Evolutionary conservation across 2,888 invertebrate species (phyloP).

Genomic region (Idaea dimidiata): DNA sequence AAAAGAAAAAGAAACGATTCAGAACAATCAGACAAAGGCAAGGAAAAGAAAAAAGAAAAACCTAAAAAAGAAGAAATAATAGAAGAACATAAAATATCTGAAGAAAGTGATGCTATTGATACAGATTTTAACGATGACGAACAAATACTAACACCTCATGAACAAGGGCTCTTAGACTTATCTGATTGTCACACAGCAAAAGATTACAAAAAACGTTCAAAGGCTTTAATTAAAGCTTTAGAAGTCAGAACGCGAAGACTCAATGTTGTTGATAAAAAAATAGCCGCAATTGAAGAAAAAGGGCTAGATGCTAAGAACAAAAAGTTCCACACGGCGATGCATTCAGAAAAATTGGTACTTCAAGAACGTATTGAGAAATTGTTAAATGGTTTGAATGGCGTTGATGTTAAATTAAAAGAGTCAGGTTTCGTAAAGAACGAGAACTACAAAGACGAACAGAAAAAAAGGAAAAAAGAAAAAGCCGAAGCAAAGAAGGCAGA

Average conservation of each 20-base stretch:
- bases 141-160: conserved; percentile 48
- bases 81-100: conserved; percentile 11
- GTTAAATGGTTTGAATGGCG: conserved; percentile 41
- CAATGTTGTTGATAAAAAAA: conserved; percentile 48
- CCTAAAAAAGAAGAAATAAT: conserved; percentile 20
- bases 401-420: conserved; percentile 35
- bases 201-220: conserved; percentile 52
- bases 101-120: conserved; percentile 64
- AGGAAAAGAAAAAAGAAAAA: conserved; percentile 24
- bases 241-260: conserved; percentile 44
- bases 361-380: conserved; percentile 49
- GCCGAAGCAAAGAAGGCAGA: conserved; percentile 1
- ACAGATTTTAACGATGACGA: conserved; percentile 57
- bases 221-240: conserved; percentile 49
- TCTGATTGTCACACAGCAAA: conserved; percentile 52
- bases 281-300: conserved; percentile 55
- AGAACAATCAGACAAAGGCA: conserved; percentile 15
- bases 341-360: conserved; percentile 49
- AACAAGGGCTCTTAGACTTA: conserved; percentile 53
- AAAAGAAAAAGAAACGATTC: conserved; percentile 18
- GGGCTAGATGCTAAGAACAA: conserved; percentile 57
- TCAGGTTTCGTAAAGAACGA: conserved; percentile 36
- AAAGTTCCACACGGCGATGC: conserved; percentile 62
- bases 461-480: conserved; percentile 22
- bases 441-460: conserved; percentile 26